phyloP scores from a whole-genome alignment of 2,113 vertebrate species.

The Natator depressus region DNA sequence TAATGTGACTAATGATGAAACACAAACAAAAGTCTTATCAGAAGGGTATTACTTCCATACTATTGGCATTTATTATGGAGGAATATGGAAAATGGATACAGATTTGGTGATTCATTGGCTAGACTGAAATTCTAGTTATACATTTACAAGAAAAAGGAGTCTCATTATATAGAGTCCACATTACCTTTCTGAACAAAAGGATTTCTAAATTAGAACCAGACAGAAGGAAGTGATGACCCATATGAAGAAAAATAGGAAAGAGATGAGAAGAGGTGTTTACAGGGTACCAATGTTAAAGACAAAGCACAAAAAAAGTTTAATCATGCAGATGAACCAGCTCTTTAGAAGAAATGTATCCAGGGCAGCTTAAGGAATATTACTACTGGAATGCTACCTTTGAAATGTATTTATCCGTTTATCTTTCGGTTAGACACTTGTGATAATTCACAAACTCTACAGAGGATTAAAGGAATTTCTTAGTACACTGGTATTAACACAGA shows the following conservation, averaged over 20 bases:
- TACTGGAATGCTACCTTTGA: conserved; percentile 35
- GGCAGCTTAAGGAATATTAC: conserved; percentile 14
- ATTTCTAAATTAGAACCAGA: conserved; percentile 43
- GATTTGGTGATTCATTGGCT: conserved; percentile 63
- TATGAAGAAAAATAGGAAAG: not conserved
- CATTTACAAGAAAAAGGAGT: conserved; percentile 59
- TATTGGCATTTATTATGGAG: conserved; percentile 52
- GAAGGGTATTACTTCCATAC: conserved; percentile 36
- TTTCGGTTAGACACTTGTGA: conserved; percentile 33
- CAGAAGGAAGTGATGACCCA: conserved; percentile 1
- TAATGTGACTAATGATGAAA: conserved; percentile 10
- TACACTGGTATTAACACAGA: not conserved
- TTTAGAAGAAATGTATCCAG: not conserved
- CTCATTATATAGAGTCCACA: conserved; percentile 5
- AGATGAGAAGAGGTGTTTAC: not conserved
- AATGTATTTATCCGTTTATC: not conserved
- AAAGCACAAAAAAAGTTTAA: not conserved
- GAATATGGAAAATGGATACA: conserved; percentile 75
- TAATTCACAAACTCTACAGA: not conserved
- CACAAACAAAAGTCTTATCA: not conserved
- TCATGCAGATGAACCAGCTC: not conserved
- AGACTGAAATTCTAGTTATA: conserved; percentile 36
- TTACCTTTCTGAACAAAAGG: conserved; percentile 36
- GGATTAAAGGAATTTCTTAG: not conserved
- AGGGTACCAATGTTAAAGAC: not conserved